phyloP scores from a whole-genome alignment of 2,113 vertebrate genomes.

The Otocyon megalotis region DNA sequence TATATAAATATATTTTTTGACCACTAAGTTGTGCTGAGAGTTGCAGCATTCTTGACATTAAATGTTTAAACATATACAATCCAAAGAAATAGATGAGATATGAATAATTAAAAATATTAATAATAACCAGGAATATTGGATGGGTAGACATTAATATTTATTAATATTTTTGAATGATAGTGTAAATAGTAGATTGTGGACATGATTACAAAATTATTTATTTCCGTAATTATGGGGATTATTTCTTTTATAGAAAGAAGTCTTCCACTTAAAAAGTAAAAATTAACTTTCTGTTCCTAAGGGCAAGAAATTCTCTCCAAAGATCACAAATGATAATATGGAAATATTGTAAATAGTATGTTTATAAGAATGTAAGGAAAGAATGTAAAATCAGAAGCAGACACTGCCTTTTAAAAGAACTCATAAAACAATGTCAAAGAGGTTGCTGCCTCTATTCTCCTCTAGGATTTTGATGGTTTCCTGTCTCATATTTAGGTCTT shows the following conservation, averaged over 20 bases:
- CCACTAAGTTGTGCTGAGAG: not conserved
- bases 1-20: not conserved
- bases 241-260: not conserved
- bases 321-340: not conserved
- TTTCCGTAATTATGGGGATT: not conserved
- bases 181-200: not conserved
- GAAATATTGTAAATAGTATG: not conserved
- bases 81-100: not conserved
- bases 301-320: not conserved
- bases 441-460: not conserved
- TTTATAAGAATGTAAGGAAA: not conserved
- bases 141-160: not conserved
- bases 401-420: not conserved
- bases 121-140: not conserved
- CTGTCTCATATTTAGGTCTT: not conserved
- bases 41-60: not conserved
- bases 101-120: not conserved
- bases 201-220: not conserved
- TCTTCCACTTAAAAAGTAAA: slow-evolving; percentile 5
- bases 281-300: not conserved
- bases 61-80: not conserved
- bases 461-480: not conserved
- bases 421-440: not conserved
- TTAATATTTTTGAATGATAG: slow-evolving; percentile 12
- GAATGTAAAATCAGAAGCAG: not conserved